Evolutionary conservation across 2,113 vertebrate genomes (phyloP).

Genomic region (Lophochroa leadbeateri): DNA sequence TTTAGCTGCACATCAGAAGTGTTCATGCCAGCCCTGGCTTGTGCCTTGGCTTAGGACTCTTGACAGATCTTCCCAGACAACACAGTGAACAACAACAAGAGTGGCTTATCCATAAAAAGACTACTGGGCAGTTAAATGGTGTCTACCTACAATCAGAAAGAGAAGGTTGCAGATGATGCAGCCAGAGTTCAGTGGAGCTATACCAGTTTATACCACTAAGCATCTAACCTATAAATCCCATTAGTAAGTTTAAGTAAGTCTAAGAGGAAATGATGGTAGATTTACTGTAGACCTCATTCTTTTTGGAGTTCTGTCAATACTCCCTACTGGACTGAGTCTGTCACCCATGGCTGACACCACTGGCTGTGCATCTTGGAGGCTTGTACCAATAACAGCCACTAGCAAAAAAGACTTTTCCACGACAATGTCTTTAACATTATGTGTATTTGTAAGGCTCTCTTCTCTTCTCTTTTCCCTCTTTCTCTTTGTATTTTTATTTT

Average conservation of each 20-base stretch:
- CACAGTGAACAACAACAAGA: background rate
- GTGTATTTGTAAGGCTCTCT: background rate
- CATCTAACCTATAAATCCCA: background rate
- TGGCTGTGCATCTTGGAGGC: background rate
- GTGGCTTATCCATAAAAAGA: background rate
- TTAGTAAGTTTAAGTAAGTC: constrained; percentile 37
- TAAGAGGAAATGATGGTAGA: background rate
- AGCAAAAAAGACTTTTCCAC: background rate
- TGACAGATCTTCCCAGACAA: background rate
- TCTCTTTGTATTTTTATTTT: background rate
- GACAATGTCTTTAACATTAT: background rate
- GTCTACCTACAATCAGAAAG: background rate
- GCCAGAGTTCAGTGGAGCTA: background rate
- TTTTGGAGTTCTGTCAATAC: background rate
- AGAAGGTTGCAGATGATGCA: background rate
- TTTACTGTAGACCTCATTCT: background rate
- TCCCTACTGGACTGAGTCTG: background rate
- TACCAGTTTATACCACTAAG: background rate
- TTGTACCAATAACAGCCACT: background rate
- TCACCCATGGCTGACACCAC: background rate
- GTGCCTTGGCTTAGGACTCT: background rate
- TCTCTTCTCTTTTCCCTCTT: background rate
- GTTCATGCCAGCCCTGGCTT: background rate
- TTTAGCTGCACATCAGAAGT: background rate
- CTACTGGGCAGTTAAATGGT: background rate